Conservation (phyloP, 2,888 invertebrate species). For the Drosophila sordidapex region DNA sequence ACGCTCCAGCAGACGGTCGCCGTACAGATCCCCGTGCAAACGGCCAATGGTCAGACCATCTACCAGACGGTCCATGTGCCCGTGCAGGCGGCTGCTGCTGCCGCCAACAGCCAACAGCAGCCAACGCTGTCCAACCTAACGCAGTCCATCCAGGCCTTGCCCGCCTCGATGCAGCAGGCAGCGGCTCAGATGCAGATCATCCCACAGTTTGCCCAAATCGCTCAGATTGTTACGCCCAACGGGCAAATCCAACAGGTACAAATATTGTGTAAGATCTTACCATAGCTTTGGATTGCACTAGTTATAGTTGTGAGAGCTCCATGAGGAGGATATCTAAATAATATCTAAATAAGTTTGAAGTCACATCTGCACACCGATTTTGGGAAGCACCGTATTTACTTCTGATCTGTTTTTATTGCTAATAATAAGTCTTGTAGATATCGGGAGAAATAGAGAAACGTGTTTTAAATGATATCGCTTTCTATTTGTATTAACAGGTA, state of each 20-base stretch:
- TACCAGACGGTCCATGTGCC: constrained; percentile 98
- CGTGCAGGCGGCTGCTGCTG: constrained; percentile 89
- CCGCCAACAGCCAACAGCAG: constrained; percentile 84
- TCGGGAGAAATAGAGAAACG: neutral
- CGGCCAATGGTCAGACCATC: constrained; percentile 92
- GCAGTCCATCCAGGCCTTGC: constrained; percentile 84
- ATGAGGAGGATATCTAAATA: neutral
- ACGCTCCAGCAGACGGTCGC: constrained; percentile 89
- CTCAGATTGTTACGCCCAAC: constrained; percentile 94
- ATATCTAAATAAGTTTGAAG: neutral
- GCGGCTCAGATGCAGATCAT: constrained; percentile 89
- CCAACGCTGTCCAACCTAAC: constrained; percentile 86
- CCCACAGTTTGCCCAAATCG: constrained; percentile 93
- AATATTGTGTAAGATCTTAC: neutral
- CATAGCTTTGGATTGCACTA: neutral
- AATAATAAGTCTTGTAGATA: neutral
- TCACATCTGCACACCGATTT: neutral
- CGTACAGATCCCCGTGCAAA: constrained; percentile 89
- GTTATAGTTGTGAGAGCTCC: neutral
- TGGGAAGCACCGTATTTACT: neutral
- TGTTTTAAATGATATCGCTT: neutral
- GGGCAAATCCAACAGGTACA: constrained; percentile 96
- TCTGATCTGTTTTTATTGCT: neutral
- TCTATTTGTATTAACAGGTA: constrained; percentile 87
- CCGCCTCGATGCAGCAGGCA: constrained; percentile 74